A percentile compares a stretch with the other conserved stretches of the same genome.
phyloP scores from a whole-genome alignment of 1,140 invertebrate species.

The Tetramorium simillimum region DNA sequence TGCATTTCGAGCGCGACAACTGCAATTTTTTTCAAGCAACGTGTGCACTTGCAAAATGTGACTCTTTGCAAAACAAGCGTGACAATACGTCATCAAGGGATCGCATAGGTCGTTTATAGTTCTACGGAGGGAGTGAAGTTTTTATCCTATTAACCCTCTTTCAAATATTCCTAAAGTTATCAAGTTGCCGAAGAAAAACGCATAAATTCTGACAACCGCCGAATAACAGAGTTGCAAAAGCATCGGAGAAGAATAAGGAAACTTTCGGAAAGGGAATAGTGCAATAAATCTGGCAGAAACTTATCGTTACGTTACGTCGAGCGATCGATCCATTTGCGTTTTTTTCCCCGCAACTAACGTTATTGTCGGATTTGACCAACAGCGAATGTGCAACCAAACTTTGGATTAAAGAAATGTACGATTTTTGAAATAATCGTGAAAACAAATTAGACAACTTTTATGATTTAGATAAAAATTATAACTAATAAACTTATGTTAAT shows the following conservation, averaged over 20 bases:
- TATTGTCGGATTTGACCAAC: not conserved
- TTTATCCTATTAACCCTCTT: slow-evolving; percentile 42
- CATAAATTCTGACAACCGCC: not conserved
- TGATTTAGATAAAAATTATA: not conserved
- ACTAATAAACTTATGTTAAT: not conserved
- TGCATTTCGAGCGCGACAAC: not conserved
- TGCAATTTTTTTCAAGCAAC: not conserved
- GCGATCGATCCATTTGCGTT: slow-evolving; percentile 44
- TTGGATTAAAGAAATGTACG: not conserved
- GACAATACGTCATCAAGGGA: slow-evolving; percentile 41
- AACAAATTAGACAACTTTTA: not conserved
- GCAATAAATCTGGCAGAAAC: slow-evolving; percentile 60
- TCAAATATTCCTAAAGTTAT: slow-evolving; percentile 43
- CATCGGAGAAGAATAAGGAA: not conserved
- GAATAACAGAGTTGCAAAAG: not conserved
- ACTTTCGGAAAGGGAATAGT: slow-evolving; percentile 1
- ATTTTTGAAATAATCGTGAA: not conserved
- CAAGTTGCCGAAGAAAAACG: slow-evolving; percentile 15
- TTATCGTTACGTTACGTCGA: slow-evolving; percentile 45
- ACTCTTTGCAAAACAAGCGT: not conserved
- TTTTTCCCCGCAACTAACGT: not conserved
- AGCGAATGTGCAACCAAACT: not conserved
- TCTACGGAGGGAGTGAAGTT: not conserved
- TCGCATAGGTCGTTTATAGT: not conserved
- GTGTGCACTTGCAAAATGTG: not conserved